Conservation (phyloP, 2,888 invertebrate genomes). For the Oscheius myriophilus region DNA sequence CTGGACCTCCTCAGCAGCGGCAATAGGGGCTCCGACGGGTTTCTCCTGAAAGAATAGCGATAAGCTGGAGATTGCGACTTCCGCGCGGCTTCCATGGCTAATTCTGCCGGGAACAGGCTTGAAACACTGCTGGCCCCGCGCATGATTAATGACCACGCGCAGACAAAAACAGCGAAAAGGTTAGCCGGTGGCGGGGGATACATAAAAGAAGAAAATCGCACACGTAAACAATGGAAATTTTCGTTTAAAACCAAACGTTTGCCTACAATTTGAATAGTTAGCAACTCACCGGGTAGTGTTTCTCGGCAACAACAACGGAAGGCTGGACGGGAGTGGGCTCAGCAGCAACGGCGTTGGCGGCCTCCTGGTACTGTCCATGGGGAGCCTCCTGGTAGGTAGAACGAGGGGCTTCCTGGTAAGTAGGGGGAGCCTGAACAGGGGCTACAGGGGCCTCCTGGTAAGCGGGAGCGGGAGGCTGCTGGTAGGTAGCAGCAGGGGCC, state of each 20-base stretch:
- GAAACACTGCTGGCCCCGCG: conserved; percentile 18
- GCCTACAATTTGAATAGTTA: too few species aligned
- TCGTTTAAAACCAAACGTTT: too few species aligned
- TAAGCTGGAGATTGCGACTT: conserved; percentile 4
- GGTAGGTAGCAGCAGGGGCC: not conserved
- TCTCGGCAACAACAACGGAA: conserved; percentile 27
- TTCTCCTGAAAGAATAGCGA: conserved; percentile 9
- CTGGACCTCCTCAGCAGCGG: conserved; percentile 6
- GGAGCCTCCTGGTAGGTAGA: conserved; percentile 9
- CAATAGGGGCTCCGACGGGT: not conserved
- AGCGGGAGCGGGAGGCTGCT: conserved; percentile 18
- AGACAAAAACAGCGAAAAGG: conserved; percentile 3
- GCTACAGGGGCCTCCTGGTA: conserved; percentile 25
- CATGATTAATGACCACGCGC: not conserved
- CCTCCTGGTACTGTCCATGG: not conserved
- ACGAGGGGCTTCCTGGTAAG: conserved; percentile 4
- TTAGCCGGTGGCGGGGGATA: conserved; percentile 2
- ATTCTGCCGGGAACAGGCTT: conserved; percentile 19
- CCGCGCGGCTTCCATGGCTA: conserved; percentile 13
- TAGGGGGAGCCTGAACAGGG: conserved; percentile 9
- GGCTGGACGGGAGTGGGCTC: conserved; percentile 19
- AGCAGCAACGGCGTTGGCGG: not conserved
- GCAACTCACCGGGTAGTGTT: too few species aligned
- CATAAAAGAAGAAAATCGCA: not conserved
- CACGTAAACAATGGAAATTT: not conserved